Evolutionary conservation across 2,888 invertebrate genomes (phyloP).

Genomic region (Dichetophora obliterata): DNA sequence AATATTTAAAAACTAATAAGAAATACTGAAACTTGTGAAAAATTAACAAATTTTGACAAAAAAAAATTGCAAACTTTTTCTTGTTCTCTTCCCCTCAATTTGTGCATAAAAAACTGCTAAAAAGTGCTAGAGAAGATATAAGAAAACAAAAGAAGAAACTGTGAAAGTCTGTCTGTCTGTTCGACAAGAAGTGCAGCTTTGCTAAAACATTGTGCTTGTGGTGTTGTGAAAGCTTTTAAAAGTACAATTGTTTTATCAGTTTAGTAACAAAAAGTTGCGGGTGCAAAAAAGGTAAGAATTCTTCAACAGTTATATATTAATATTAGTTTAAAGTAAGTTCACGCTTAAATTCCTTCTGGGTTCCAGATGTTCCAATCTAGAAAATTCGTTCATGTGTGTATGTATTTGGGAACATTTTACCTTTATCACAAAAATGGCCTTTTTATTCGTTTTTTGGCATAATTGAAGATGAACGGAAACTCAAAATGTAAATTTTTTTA

Average conservation of each 20-base stretch:
- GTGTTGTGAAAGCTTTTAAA: neutral
- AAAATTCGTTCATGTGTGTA: no score
- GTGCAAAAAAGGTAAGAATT: conserved; percentile 2
- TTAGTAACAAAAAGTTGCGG: neutral
- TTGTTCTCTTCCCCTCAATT: neutral
- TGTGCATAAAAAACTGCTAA: neutral
- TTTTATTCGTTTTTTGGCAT: no score
- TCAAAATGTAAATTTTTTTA: no score
- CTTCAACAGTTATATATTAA: no score
- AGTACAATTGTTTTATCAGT: neutral
- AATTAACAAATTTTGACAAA: neutral
- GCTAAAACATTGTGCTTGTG: neutral
- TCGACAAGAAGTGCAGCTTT: conserved; percentile 4
- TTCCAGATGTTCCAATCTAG: no score
- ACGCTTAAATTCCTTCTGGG: no score
- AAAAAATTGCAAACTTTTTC: neutral
- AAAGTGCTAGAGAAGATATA: neutral
- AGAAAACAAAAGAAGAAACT: neutral
- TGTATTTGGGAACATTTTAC: no score
- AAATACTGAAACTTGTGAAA: neutral
- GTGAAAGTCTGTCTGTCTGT: neutral
- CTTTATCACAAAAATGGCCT: no score
- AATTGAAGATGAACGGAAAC: no score
- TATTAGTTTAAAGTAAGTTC: no score
- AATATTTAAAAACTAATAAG: neutral